phyloP scores from a whole-genome alignment of 2,888 invertebrate species.

The Cantharis rustica region DNA sequence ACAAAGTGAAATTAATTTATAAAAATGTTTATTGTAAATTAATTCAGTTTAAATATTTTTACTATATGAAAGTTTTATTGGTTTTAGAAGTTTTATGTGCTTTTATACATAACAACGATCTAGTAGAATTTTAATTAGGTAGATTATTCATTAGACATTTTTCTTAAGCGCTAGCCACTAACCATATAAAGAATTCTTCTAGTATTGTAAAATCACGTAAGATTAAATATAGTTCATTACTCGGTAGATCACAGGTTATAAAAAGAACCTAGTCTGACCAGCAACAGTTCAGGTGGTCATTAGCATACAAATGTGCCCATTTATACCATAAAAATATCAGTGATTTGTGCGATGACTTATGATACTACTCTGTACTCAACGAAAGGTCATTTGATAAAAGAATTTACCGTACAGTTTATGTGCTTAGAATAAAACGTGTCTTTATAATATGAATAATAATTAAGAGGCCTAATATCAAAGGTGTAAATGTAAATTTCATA shows the following conservation, averaged over 20 bases:
- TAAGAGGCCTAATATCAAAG: conserved; percentile 1
- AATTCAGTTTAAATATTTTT: neutral
- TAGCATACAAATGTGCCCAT: conserved; percentile 41
- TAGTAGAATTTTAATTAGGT: conserved; percentile 26
- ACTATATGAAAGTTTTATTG: neutral
- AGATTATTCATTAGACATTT: conserved; percentile 25
- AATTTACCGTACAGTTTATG: conserved; percentile 33
- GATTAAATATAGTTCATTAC: conserved; percentile 32
- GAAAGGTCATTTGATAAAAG: conserved; percentile 37
- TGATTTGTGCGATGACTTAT: conserved; percentile 36
- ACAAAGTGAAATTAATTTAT: neutral
- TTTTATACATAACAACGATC: conserved; percentile 8
- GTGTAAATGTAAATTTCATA: neutral
- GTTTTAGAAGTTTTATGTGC: neutral
- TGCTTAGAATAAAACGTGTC: conserved; percentile 27
- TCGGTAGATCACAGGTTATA: conserved; percentile 33
- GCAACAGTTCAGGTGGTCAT: conserved; percentile 37
- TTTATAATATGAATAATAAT: conserved; percentile 19
- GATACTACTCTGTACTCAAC: conserved; percentile 30
- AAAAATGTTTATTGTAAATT: neutral
- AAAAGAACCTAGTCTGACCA: conserved; percentile 35
- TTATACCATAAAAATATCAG: conserved; percentile 38
- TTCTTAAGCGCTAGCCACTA: conserved; percentile 11
- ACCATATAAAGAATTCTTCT: conserved; percentile 27
- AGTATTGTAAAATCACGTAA: conserved; percentile 27